Evolutionary conservation across 2,888 invertebrate species (phyloP).

Genomic region (Agonum fuliginosum): DNA sequence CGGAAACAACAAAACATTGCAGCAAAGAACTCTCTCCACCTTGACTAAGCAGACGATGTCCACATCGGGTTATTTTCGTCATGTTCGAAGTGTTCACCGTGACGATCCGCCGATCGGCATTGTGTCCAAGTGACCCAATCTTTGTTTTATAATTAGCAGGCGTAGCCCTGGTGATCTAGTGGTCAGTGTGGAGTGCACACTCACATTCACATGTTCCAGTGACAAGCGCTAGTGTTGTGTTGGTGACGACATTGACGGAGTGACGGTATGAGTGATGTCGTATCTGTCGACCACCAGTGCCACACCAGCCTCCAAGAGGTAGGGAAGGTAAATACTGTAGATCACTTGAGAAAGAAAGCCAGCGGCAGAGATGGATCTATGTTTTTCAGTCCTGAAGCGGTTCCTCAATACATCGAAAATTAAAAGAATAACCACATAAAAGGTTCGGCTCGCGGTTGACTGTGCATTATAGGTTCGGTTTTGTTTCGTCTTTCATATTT

Average conservation of each 20-base stretch:
- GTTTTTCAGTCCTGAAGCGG: too few species aligned
- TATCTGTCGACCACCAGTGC: conserved; percentile 43
- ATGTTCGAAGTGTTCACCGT: conserved; percentile 30
- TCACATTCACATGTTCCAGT: conserved; percentile 3
- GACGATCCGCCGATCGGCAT: conserved; percentile 23
- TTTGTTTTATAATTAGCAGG: conserved; percentile 55
- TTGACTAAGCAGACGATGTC: conserved; percentile 38
- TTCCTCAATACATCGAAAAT: too few species aligned
- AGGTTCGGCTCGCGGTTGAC: too few species aligned
- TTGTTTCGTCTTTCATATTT: too few species aligned
- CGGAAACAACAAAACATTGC: neutral
- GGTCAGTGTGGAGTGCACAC: conserved; percentile 7
- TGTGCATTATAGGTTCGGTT: too few species aligned
- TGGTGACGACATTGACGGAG: neutral
- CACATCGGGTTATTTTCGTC: conserved; percentile 39
- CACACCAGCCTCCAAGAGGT: conserved; percentile 55
- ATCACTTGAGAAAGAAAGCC: neutral
- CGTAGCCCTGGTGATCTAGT: neutral
- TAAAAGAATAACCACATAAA: too few species aligned
- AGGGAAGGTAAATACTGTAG: conserved; percentile 59
- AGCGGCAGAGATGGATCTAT: too few species aligned
- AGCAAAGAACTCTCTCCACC: neutral
- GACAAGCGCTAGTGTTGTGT: conserved; percentile 3
- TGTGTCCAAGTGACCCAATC: conserved; percentile 56
- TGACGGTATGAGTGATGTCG: conserved; percentile 58